These are phyloP conservation scores for Miniopterus natalensis DNA, from an alignment of 2,113 vertebrate genomes.

Conservation along the genomic window DNA sequence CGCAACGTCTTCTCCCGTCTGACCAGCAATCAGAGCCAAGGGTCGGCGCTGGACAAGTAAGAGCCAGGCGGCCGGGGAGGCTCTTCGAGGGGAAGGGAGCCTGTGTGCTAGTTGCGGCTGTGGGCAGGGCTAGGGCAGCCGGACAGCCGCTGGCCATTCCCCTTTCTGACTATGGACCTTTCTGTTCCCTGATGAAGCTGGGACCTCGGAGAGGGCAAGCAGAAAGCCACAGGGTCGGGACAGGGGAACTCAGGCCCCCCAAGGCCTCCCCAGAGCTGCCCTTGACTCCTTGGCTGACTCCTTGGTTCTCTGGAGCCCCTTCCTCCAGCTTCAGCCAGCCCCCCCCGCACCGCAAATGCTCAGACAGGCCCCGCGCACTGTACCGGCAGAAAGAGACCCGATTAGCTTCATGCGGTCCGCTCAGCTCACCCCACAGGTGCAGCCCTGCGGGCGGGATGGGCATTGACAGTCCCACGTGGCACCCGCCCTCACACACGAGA, in stretches of 20 bases:
- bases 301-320: not conserved
- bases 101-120: no score
- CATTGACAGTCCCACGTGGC: not conserved
- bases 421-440: rapidly evolving
- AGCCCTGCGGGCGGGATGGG: not conserved
- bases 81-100: not conserved
- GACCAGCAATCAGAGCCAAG: conserved; percentile 96
- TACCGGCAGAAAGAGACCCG: not conserved
- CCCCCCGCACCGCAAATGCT: rapidly evolving
- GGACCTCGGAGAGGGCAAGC: conserved; percentile 35
- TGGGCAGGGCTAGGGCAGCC: not conserved
- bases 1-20: conserved; percentile 99
- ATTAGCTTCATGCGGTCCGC: not conserved
- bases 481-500: rapidly evolving
- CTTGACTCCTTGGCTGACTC: not conserved
- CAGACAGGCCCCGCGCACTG: rapidly evolving
- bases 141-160: rapidly evolving
- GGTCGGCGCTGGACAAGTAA: conserved; percentile 98
- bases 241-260: not conserved
- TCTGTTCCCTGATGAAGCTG: not conserved
- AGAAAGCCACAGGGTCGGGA: not conserved
- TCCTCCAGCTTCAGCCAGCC: not conserved
- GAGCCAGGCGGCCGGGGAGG: conserved; percentile 69
- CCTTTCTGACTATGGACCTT: not conserved
- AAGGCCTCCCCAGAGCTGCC: no score